Conservation (phyloP, 2,113 vertebrate species). For the Misgurnus mizolepis region DNA sequence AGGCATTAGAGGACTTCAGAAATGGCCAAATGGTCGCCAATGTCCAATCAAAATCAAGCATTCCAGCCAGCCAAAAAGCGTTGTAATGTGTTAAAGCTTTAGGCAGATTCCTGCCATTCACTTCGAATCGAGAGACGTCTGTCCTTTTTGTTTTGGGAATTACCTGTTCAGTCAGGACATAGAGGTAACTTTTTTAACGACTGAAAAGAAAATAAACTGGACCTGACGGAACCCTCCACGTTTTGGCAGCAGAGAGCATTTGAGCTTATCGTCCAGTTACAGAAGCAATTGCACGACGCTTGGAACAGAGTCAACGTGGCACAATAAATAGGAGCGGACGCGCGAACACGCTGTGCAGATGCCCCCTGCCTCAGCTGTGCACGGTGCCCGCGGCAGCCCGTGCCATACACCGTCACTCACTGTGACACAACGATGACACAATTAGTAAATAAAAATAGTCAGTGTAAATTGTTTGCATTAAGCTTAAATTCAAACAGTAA, state of each 20-base stretch:
- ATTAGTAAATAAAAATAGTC: not conserved
- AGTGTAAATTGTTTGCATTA: not conserved
- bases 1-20: too few relatives aligned
- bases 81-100: too few relatives aligned
- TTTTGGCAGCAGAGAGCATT: conserved; percentile 31
- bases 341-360: conserved; percentile 37
- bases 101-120: too few relatives aligned
- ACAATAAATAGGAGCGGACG: conserved; percentile 28
- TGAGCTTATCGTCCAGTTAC: conserved; percentile 49
- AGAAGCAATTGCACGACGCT: conserved; percentile 46
- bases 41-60: too few relatives aligned
- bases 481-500: not conserved
- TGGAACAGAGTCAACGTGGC: conserved; percentile 46
- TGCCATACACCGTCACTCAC: conserved; percentile 42
- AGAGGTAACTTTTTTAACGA: conserved; percentile 17
- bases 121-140: too few relatives aligned
- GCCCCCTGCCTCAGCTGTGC: conserved; percentile 41
- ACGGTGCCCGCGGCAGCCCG: conserved; percentile 29
- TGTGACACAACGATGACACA: conserved; percentile 7
- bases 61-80: too few relatives aligned
- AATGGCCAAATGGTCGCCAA: too few relatives aligned
- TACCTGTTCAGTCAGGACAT: not conserved
- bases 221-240: not conserved
- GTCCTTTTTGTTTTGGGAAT: too few relatives aligned
- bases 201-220: conserved; percentile 23